Base-by-base conservation (phyloP, 1,140 invertebrate species). In the Lepidostoma basale region DNA sequence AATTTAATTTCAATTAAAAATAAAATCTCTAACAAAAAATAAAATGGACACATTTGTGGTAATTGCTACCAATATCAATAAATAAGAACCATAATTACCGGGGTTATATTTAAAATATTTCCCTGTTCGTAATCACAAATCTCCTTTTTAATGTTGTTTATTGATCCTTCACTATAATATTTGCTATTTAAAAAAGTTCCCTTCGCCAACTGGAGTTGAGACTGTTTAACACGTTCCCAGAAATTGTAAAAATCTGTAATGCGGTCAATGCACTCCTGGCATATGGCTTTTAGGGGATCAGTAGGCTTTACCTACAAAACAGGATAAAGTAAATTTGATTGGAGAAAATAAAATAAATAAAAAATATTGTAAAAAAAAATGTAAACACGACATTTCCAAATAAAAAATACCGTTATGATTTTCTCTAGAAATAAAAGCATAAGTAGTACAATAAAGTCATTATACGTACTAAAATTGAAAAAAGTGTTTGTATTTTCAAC, bases 201-300 rank as follows among this genome's bases (percentile, higher is more conserved):
- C 20, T 39, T 14, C 10, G 28, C 33, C 23, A 56, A n/a, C 16
- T 20, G 18, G 10, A 39, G 16, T n/a, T 56, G 52, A 2, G 52
- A 20, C 18, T 33, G 4, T 33, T 56, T 56, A 12, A 56, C 52
- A 18, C 22, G 28, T 12, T 56, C 28, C 10, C 16, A 56, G 16
- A 56, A 56, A 22, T 16, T 56, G 52, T 56, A 56, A 20, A 56
- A 56, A 56, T 56, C 52, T 18, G 36, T 33, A 12, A 56, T 18
- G 20, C 52, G 30, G 18, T 36, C 12, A 12, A 36, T 56, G 30
- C 52, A 56, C 36, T 56, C 16, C 16, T 18, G 33, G 18, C 52
- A 56, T 36, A 56, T 9, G 10, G 10, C 33, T 39, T 14, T 33
- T 2, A 56, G 10, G 3, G 22, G 12, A 12, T 56, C 52, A 20